Percentiles rank a stretch among this genome's conserved stretches.
These are phyloP conservation scores for Leptothorax acervorum DNA, from an alignment of 2,888 invertebrate genomes.

Conservation along the genomic window DNA sequence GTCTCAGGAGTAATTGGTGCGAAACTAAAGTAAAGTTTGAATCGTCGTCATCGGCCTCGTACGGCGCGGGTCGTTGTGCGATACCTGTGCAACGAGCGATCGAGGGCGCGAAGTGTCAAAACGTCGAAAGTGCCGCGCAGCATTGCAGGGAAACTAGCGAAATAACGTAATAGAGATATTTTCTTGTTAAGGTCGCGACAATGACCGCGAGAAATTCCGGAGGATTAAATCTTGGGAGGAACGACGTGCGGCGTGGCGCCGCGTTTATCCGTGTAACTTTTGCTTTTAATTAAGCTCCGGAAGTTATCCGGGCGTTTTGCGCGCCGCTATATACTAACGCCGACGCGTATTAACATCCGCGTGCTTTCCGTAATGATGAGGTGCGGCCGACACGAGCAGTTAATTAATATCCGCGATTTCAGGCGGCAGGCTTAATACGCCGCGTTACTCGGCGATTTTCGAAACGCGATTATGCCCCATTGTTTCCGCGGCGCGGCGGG, in stretches of 20 bases:
- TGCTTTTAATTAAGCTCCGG: conserved; percentile 47
- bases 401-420: conserved; percentile 51
- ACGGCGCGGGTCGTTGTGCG: conserved; percentile 32
- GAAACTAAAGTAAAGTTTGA: conserved; percentile 59
- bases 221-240: conserved; percentile 50
- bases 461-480: conserved; percentile 29
- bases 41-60: conserved; percentile 42
- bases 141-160: not conserved
- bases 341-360: conserved; percentile 35
- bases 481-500: not conserved
- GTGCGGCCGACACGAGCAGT: conserved; percentile 10
- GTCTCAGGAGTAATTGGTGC: conserved; percentile 47
- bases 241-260: conserved; percentile 3
- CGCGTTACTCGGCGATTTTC: conserved; percentile 28
- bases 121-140: not conserved
- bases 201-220: conserved; percentile 42
- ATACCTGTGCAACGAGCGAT: not conserved
- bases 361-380: conserved; percentile 20
- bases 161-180: conserved; percentile 35
- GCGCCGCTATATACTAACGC: conserved; percentile 13
- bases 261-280: conserved; percentile 50
- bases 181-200: conserved; percentile 57
- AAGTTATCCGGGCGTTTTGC: conserved; percentile 47
- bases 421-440: conserved; percentile 30
- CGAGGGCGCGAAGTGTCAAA: not conserved